phyloP scores from a whole-genome alignment of 2,113 vertebrate genomes.

The Epinephelus cyanopodus region DNA sequence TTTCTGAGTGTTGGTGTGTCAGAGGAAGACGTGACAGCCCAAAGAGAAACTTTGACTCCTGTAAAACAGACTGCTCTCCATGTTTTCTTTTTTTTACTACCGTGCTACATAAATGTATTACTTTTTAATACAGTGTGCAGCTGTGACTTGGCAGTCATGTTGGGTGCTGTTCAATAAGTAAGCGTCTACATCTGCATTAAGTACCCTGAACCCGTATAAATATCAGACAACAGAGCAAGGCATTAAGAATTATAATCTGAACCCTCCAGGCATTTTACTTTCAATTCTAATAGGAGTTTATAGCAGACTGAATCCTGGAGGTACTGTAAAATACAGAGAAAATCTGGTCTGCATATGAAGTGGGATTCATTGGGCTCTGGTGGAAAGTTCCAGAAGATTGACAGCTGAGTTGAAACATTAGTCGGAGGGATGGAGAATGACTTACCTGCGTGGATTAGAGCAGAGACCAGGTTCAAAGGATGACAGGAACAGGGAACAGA shows the following conservation, averaged over 20 bases:
- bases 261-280: background rate
- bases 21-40: background rate
- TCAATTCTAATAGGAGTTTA: background rate
- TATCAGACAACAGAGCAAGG: background rate
- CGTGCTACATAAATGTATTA: slow-evolving; percentile 1
- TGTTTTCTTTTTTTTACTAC: slow-evolving; percentile 19
- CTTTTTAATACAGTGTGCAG: background rate
- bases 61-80: background rate
- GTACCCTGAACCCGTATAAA: background rate
- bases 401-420: slow-evolving; percentile 24
- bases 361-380: slow-evolving; percentile 4
- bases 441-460: slow-evolving; percentile 50
- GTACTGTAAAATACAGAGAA: background rate
- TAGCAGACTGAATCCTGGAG: background rate
- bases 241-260: background rate
- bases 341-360: slow-evolving; percentile 17
- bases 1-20: background rate
- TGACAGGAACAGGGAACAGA: background rate
- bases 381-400: slow-evolving; percentile 22
- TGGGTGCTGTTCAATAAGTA: background rate
- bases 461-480: background rate
- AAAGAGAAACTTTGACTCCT: slow-evolving; percentile 12
- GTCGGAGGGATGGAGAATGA: background rate
- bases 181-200: background rate
- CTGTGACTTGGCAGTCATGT: background rate